These are phyloP conservation scores for Echeneis naucrates DNA, from an alignment of 2,797 vertebrate species.

Conservation along the genomic window DNA sequence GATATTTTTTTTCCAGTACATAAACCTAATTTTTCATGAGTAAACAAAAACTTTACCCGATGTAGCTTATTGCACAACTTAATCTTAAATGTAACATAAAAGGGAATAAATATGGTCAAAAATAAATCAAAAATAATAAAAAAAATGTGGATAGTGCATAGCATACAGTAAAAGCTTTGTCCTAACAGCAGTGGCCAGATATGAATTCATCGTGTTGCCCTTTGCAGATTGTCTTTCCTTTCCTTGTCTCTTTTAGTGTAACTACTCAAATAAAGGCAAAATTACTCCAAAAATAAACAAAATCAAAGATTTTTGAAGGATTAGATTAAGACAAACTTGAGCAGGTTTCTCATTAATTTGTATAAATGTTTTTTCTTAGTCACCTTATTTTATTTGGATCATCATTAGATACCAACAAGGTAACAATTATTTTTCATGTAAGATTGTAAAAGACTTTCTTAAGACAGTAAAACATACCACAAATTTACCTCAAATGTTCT, in stretches of 20 bases:
- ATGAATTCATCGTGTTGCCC: too few species aligned
- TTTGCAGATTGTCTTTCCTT: too few species aligned
- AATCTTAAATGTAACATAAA: background rate
- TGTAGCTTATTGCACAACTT: background rate
- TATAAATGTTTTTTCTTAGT: background rate
- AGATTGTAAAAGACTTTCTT: background rate
- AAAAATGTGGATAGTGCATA: too few species aligned
- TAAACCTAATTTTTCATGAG: background rate
- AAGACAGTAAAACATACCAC: background rate
- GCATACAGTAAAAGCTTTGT: too few species aligned
- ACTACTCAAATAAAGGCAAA: too few species aligned
- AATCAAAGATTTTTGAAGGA: too few species aligned
- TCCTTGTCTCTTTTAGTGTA: too few species aligned
- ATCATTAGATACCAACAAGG: too few species aligned
- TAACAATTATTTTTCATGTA: background rate
- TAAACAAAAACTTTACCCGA: background rate
- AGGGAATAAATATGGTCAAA: background rate
- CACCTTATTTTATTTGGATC: too few species aligned
- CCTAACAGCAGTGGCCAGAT: too few species aligned
- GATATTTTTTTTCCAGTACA: background rate
- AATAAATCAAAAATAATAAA: too few species aligned
- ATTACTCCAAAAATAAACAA: too few species aligned
- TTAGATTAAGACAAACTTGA: background rate
- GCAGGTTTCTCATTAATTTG: background rate
- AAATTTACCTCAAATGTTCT: background rate